Evolutionary conservation across 2,113 vertebrate species (phyloP).

Genomic region (Perca schrenkii): DNA sequence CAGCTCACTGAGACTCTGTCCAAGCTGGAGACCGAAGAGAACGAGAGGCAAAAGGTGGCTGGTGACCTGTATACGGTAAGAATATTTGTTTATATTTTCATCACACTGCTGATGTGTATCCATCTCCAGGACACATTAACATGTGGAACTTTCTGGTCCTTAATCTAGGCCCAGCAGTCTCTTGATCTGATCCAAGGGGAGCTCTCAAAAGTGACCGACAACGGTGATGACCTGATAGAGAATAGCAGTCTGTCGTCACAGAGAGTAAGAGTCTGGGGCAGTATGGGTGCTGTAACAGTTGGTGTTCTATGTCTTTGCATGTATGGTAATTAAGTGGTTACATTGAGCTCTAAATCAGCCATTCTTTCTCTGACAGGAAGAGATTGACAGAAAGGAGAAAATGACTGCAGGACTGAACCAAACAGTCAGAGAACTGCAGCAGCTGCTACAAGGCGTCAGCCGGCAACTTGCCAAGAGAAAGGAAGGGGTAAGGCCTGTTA

Average conservation of each 20-base stretch:
- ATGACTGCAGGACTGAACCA: constrained; percentile 90
- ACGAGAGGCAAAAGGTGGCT: constrained; percentile 91
- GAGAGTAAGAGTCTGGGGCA: constrained; percentile 78
- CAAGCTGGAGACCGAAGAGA: constrained; percentile 91
- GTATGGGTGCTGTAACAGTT: neutral
- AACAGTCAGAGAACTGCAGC: constrained; percentile 92
- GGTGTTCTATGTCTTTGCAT: neutral
- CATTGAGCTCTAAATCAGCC: neutral
- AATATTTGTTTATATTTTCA: neutral
- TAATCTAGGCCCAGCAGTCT: constrained; percentile 92
- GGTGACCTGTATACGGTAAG: constrained; percentile 93
- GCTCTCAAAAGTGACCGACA: constrained; percentile 89
- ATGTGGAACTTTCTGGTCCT: neutral
- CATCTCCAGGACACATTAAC: neutral
- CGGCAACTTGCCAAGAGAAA: constrained; percentile 87
- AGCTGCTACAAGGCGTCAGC: constrained; percentile 90
- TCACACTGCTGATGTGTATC: neutral
- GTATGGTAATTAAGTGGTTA: neutral
- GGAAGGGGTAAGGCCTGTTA: constrained; percentile 50
- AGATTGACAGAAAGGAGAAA: constrained; percentile 89
- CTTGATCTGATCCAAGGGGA: constrained; percentile 93
- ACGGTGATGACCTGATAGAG: constrained; percentile 88
- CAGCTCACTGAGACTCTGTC: constrained; percentile 90
- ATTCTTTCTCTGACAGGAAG: constrained; percentile 83
- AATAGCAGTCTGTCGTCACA: constrained; percentile 91